phyloP scores from a whole-genome alignment of 2,113 vertebrate species.

The Gorsachius goisagi region DNA sequence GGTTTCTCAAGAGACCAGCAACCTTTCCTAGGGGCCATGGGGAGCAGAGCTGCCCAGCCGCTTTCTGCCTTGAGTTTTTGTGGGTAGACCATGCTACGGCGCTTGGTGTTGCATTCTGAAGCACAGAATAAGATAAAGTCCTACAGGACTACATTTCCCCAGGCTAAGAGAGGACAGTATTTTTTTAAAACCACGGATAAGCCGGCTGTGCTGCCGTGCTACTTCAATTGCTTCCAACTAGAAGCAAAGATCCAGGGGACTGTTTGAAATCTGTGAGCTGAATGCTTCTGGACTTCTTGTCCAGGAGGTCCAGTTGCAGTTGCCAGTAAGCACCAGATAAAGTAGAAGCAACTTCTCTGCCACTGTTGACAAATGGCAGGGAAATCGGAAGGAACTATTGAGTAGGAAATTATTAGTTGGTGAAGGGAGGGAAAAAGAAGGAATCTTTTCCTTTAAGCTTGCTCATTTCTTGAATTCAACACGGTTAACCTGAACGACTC shows the following conservation, averaged over 20 bases:
- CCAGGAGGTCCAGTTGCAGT: background rate
- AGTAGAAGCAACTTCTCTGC: background rate
- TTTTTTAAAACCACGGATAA: background rate
- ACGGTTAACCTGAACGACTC: background rate
- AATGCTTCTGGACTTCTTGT: no score
- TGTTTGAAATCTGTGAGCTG: background rate
- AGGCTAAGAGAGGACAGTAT: background rate
- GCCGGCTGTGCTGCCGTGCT: background rate
- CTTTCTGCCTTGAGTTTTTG: background rate
- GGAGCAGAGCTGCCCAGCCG: background rate
- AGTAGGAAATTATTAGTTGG: background rate
- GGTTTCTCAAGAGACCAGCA: background rate
- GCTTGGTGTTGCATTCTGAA: background rate
- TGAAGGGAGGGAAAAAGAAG: background rate
- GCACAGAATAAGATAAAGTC: background rate
- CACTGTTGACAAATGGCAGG: background rate
- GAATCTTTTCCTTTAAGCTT: background rate
- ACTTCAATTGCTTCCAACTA: background rate
- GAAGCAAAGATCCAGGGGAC: background rate
- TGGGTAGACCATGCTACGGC: background rate
- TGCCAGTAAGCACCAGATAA: background rate
- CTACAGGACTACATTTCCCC: background rate
- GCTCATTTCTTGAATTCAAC: background rate
- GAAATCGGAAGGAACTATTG: background rate
- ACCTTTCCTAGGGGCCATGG: background rate